Conservation (phyloP, 2,888 invertebrate genomes). For the Melieria omissa region DNA sequence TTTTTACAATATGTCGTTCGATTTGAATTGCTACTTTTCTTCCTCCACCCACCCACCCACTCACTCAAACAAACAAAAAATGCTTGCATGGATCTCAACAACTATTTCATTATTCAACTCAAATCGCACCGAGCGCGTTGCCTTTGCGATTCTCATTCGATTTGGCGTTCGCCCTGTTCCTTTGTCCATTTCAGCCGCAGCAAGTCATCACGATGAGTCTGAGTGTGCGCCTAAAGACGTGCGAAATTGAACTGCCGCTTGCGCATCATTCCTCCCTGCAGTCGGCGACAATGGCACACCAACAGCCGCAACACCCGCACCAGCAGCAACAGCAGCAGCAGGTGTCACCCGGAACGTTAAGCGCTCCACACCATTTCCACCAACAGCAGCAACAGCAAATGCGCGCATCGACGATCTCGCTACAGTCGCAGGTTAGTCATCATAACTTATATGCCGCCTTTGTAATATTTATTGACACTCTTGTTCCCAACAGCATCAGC, state of each 20-base stretch:
- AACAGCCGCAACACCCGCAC: conserved; percentile 40
- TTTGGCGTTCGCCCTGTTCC: too few species aligned
- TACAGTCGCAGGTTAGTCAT: conserved; percentile 50
- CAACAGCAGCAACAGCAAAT: conserved; percentile 45
- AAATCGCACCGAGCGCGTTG: too few species aligned
- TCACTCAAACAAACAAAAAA: too few species aligned
- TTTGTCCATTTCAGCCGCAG: conserved; percentile 61
- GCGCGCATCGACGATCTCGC: conserved; percentile 56
- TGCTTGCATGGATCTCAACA: too few species aligned
- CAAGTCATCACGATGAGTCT: conserved; percentile 67
- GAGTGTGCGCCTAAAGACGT: conserved; percentile 67
- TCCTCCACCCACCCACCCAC: too few species aligned
- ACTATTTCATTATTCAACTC: too few species aligned
- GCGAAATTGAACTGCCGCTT: conserved; percentile 66
- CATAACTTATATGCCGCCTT: background rate
- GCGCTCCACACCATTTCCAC: conserved; percentile 30
- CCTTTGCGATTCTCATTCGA: too few species aligned
- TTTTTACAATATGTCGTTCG: too few species aligned
- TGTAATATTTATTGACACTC: background rate
- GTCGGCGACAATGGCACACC: conserved; percentile 45
- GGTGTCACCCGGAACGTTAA: too few species aligned
- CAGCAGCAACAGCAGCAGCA: conserved; percentile 31
- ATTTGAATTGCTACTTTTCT: too few species aligned
- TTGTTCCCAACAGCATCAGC: conserved; percentile 35
- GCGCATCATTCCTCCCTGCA: conserved; percentile 34